Conservation (phyloP, 64 coral and sea anemone species). For the Actinia tenebrosa region DNA sequence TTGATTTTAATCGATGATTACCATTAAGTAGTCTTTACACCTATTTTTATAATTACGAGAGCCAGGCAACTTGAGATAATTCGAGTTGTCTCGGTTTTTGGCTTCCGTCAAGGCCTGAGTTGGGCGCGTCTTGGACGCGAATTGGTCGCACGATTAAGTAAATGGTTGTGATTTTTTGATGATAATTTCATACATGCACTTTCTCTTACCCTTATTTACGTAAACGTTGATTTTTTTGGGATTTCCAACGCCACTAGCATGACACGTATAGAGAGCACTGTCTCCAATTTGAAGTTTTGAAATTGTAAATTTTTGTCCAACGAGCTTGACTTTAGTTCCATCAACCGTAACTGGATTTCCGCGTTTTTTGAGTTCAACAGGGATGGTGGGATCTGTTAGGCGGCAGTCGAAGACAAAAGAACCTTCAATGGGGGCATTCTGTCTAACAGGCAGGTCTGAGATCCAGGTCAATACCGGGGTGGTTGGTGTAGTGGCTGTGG, state of each 20-base stretch:
- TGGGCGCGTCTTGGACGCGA: too few species aligned
- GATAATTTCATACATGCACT: too few species aligned
- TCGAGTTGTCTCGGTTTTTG: too few species aligned
- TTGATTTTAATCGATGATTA: too few species aligned
- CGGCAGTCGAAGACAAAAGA: conserved; percentile 26
- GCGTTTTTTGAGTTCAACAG: conserved; percentile 15
- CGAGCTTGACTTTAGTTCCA: neutral
- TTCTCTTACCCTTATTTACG: neutral
- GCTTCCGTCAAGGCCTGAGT: too few species aligned
- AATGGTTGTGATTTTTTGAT: too few species aligned
- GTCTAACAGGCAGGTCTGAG: too few species aligned
- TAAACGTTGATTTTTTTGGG: neutral
- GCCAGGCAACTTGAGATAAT: too few species aligned
- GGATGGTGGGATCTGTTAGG: neutral
- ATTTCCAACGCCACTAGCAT: neutral
- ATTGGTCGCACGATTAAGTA: too few species aligned
- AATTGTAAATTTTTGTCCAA: conserved; percentile 4
- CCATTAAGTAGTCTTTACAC: too few species aligned
- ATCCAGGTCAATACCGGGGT: conserved; percentile 1
- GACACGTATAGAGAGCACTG: neutral
- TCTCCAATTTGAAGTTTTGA: neutral
- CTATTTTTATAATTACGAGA: too few species aligned
- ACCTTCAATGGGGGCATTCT: neutral
- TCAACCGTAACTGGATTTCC: neutral
- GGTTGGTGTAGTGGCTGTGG: conserved; percentile 1